Base-by-base conservation (phyloP, 2,113 vertebrate genomes). In the Corythornis vintsioides region DNA sequence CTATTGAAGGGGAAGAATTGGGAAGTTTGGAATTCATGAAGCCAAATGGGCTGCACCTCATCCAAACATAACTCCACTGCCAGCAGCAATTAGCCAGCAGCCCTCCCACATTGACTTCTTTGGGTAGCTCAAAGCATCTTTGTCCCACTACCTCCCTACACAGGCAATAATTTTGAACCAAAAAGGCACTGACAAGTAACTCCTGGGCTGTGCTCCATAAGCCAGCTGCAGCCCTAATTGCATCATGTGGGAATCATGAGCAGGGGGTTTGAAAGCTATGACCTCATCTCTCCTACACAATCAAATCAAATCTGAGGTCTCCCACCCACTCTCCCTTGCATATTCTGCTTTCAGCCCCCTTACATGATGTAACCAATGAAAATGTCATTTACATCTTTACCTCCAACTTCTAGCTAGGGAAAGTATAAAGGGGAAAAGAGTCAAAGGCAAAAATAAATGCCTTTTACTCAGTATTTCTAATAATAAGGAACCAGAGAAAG, bases 221-320 rank as follows among this genome's bases (percentile, higher is more conserved):
- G 79, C 83, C 93, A 95, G 90, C 76, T 90, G 74, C 75, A 92
- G 74, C 59, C 88, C 71, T 89, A 90, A 94, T 77, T 89, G 89
- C 75, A 84, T 83, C 83, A 89, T 1, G 57, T 93, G 86, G 92
- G 91, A 93, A 90, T 85, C 26, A 1, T 13, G 56, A 93, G 67
- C 84, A 86, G 79, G 69, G 82, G 52, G 21, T 9, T 95, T 91
- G 86, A 88, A 93, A 91, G 77, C 88, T 90, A 18, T 93, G 89
- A 94, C 90, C 88, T 96, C 96, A 95, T 83, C 83, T 80, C 93
- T 95, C 90, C 94, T 48, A 96, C 91, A 55, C 88, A 78, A 50
- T 79, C 88, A 31, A 89, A 93, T 90, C 61, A 93, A 63, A 78
- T 70, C 79, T 79, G 81, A 71, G 63, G 71, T 60, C 86, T 91